A percentile compares a stretch with the other conserved stretches of the same genome.
phyloP scores from a whole-genome alignment of 2,797 vertebrate species.

The Limosa lapponica region DNA sequence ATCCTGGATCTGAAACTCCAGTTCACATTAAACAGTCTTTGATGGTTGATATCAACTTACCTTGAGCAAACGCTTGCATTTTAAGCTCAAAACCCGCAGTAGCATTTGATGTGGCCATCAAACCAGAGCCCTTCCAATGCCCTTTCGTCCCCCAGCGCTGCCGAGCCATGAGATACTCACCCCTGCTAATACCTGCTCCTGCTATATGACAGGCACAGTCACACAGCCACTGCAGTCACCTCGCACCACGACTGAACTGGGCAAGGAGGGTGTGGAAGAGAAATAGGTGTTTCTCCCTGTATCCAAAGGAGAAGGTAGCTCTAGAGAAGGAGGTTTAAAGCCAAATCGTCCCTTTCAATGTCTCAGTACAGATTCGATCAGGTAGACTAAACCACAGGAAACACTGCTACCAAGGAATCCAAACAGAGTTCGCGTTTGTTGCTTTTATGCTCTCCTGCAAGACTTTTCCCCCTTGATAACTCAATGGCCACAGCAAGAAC shows the following conservation, averaged over 20 bases:
- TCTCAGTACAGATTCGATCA: neutral
- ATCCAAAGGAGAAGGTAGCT: neutral
- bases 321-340: neutral
- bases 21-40: neutral
- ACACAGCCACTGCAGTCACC: neutral
- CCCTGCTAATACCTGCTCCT: neutral
- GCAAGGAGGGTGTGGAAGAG: rapidly evolving
- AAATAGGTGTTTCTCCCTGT: neutral
- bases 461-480: neutral
- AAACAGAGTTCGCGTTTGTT: neutral
- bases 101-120: neutral
- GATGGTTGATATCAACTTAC: neutral
- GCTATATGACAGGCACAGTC: neutral
- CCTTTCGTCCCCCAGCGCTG: rapidly evolving
- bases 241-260: neutral
- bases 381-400: neutral
- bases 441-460: neutral
- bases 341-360: neutral
- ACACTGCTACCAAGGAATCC: neutral
- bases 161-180: neutral
- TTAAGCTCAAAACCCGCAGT: neutral
- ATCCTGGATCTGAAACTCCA: neutral
- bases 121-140: neutral
- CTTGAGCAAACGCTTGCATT: neutral
- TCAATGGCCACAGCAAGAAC: neutral